A percentile compares a stretch with the other conserved stretches of the same genome.
These are phyloP conservation scores for Pogona vitticeps DNA, from an alignment of 2,113 vertebrate species.

Conservation along the genomic window DNA sequence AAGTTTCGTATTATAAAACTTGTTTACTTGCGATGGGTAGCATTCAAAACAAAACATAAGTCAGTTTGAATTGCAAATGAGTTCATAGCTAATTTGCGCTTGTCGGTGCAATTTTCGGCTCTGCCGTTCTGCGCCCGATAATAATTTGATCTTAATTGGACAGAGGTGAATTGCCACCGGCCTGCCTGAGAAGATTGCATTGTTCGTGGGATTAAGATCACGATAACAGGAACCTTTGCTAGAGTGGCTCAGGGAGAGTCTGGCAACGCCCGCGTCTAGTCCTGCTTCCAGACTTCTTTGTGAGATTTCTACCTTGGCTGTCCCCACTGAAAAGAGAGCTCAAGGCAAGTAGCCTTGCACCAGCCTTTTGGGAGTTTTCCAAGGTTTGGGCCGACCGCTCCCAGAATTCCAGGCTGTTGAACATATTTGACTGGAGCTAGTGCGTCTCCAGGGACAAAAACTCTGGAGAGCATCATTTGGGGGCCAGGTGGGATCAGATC, in stretches of 20 bases:
- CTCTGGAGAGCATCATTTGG: neutral
- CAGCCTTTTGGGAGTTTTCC: no score
- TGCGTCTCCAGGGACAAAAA: no score
- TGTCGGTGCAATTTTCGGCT: neutral
- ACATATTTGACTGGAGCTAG: no score
- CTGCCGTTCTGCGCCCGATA: neutral
- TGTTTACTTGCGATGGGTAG: neutral
- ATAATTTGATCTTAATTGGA: neutral
- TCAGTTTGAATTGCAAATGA: slow-evolving; percentile 25
- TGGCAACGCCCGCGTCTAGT: neutral
- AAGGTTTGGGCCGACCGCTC: no score
- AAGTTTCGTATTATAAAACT: slow-evolving; percentile 7
- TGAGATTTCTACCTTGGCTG: neutral
- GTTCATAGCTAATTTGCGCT: neutral
- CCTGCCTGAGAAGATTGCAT: neutral
- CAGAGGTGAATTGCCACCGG: neutral
- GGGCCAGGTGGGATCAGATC: neutral
- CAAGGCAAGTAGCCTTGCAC: no score
- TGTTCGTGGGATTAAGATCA: neutral
- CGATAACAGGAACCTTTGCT: neutral
- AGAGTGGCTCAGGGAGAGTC: neutral
- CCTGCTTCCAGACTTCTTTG: neutral
- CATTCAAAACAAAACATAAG: neutral
- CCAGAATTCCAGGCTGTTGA: no score
- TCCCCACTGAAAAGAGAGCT: no score